A percentile compares a stretch with the other conserved stretches of the same genome.
These are phyloP conservation scores for Pristionchus fissidentatus DNA, from an alignment of 2,888 invertebrate genomes.

Conservation along the genomic window DNA sequence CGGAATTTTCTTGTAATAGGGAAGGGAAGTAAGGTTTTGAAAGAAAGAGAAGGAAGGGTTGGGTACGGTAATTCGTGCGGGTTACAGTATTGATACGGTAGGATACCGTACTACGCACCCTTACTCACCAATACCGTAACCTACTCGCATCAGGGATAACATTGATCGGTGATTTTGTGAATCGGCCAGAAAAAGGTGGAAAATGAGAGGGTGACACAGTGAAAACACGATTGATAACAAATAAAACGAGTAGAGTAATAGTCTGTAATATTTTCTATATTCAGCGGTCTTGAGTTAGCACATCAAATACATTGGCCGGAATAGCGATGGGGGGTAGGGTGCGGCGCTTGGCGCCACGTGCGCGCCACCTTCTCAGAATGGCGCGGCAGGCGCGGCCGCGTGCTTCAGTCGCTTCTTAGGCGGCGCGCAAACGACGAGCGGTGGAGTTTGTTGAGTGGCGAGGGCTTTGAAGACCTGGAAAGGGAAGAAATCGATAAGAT, in stretches of 20 bases:
- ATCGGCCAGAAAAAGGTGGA: conserved; percentile 3
- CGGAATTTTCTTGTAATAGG: not conserved
- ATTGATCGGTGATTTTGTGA: not conserved
- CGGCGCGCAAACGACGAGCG: conserved; percentile 86
- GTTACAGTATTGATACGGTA: too few species aligned
- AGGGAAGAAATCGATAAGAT: not conserved
- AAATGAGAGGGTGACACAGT: too few species aligned
- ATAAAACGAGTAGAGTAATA: too few species aligned
- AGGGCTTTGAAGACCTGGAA: conserved; percentile 84
- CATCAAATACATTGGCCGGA: not conserved
- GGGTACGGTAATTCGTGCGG: not conserved
- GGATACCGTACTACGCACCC: too few species aligned
- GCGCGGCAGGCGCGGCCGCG: conserved; percentile 53
- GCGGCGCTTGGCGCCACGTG: too few species aligned
- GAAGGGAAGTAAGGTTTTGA: not conserved
- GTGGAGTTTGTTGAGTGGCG: conserved; percentile 98
- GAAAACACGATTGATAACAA: too few species aligned
- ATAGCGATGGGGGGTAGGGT: not conserved
- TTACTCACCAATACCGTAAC: not conserved
- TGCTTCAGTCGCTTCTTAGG: conserved; percentile 93
- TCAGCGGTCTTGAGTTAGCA: not conserved
- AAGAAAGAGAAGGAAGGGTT: not conserved
- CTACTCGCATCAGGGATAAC: not conserved
- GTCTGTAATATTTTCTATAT: not conserved
- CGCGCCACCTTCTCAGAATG: too few species aligned